Conservation (phyloP, 2,888 invertebrate species). For the Parelbella ahira region DNA sequence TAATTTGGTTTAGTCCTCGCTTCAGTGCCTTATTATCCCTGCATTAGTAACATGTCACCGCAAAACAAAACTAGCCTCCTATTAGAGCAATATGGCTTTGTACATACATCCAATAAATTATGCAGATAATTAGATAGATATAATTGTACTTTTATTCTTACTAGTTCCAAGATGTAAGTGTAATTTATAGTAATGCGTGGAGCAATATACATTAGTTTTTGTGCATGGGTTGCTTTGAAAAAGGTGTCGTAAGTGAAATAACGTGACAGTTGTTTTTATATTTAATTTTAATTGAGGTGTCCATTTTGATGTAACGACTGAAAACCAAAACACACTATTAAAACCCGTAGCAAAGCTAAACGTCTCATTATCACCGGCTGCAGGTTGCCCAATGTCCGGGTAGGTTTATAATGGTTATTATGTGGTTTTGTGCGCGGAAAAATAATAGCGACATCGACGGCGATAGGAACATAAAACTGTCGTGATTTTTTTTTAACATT, state of each 20-base stretch:
- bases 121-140: too few species aligned
- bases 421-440: constrained; percentile 34
- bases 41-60: too few species aligned
- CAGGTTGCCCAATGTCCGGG: constrained; percentile 37
- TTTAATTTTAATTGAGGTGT: constrained; percentile 64
- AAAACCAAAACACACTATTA: constrained; percentile 62
- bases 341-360: constrained; percentile 76
- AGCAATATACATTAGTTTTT: too few species aligned
- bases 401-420: constrained; percentile 20
- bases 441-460: constrained; percentile 29
- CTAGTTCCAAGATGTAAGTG: too few species aligned
- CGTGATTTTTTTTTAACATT: too few species aligned
- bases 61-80: too few species aligned
- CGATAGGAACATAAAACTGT: constrained; percentile 28
- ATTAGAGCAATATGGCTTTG: too few species aligned
- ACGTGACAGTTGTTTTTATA: constrained; percentile 43
- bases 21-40: too few species aligned
- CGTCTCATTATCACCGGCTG: constrained; percentile 55
- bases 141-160: too few species aligned
- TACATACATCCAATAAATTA: too few species aligned
- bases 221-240: background rate
- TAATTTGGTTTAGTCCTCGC: too few species aligned
- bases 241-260: constrained; percentile 32
- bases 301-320: constrained; percentile 69
- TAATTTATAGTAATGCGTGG: too few species aligned